phyloP scores from a whole-genome alignment of 2,797 vertebrate genomes.

The Sphaeramia orbicularis region DNA sequence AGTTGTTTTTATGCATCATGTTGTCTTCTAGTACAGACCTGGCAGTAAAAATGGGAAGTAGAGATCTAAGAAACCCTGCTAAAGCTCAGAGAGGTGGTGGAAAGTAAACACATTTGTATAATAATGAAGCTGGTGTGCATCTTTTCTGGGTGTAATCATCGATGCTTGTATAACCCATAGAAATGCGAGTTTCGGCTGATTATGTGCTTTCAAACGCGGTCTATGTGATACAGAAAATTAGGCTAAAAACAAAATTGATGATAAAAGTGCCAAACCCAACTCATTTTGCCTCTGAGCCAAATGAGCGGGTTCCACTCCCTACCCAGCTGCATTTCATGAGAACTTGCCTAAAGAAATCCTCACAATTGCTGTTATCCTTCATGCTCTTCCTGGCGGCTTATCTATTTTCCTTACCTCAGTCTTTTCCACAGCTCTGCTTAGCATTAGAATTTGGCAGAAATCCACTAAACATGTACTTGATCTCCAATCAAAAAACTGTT shows the following conservation, averaged over 20 bases:
- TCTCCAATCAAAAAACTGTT: slow-evolving; percentile 10
- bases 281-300: slow-evolving; percentile 2
- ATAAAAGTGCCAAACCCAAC: slow-evolving; percentile 16
- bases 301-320: slow-evolving; percentile 9
- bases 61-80: slow-evolving; percentile 12
- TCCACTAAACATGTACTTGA: slow-evolving; percentile 21
- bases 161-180: slow-evolving; percentile 1
- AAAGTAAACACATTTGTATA: too few species aligned
- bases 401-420: slow-evolving; percentile 25
- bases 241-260: neutral
- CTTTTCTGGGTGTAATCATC: slow-evolving; percentile 1
- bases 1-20: slow-evolving; percentile 67
- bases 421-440: slow-evolving; percentile 29
- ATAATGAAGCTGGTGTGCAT: neutral
- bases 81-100: slow-evolving; percentile 10
- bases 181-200: slow-evolving; percentile 1
- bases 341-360: slow-evolving; percentile 16
- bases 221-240: neutral
- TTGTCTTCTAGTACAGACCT: slow-evolving; percentile 30
- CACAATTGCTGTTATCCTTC: slow-evolving; percentile 23
- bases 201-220: slow-evolving; percentile 6
- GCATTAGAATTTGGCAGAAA: slow-evolving; percentile 39
- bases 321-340: slow-evolving; percentile 28
- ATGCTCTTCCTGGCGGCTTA: slow-evolving; percentile 23
- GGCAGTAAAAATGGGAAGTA: slow-evolving; percentile 28